Base-by-base conservation (phyloP, 92 coral and sea anemone species). In the Porites lobata region DNA sequence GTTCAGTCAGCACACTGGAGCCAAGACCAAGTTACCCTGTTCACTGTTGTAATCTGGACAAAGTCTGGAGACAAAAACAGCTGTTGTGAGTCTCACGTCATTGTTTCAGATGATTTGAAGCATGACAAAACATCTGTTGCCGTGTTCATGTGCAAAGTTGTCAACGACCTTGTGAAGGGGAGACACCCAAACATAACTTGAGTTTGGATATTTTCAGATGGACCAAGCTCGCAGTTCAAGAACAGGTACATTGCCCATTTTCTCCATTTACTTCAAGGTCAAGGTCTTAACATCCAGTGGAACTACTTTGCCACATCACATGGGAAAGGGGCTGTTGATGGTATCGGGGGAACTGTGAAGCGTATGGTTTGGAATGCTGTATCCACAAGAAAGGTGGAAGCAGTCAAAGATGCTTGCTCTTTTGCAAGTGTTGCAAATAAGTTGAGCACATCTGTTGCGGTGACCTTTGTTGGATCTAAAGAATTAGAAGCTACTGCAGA, bases 221-320 rank as follows among this genome's bases (percentile, higher is more conserved):
- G 95, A 59, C 91, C 91, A 24, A 89, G 91, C 69, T 91, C 88
- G 20, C 87, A 90, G 66, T 92, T 92, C 47, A 88, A 92, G 20
- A 90, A 92, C 86, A 87, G 72, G 77, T 91, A 83, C 61, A 56
- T 87, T 24, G 94, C 86, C 17, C 53, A 83, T 65, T 91, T 91
- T 81, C 69, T 77, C 50, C 94, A 87, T 76, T 70, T 64, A 51
- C 89, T 91, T 14, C 58, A 54, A 54, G 11, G 58, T 0, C 58
- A 54, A 54, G 58, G 58, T 54, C 58, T 54, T 7, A 54, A 54
- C 58, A 54, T 12, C 58, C 58, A 54, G 15, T 92, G 93, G 95
- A 65, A 90, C 67, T 90, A n/a, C 72, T 90, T 92, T 92, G 93
- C 91, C 14, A 90, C 93, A 14, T 89, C 93, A 50, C 93, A 92